Evolutionary conservation across 2,888 invertebrate genomes (phyloP).

Genomic region (Trachelus stipa): DNA sequence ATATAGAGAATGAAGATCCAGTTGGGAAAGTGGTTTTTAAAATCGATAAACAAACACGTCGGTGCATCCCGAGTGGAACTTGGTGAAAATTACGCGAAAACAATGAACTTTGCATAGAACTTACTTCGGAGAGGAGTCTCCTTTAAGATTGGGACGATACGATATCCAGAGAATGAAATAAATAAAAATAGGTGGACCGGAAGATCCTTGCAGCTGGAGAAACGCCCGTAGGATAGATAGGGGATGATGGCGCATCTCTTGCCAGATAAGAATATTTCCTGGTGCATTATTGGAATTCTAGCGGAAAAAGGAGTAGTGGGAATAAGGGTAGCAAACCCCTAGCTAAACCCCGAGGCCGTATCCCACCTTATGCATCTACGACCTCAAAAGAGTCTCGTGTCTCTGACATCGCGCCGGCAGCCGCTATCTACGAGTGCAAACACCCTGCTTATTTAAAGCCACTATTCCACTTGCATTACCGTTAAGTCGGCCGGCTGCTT

Average conservation of each 20-base stretch:
- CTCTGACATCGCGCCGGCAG: slow-evolving; percentile 22
- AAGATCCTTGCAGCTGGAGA: background rate
- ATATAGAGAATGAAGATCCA: background rate
- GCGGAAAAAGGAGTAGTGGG: background rate
- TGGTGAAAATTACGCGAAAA: background rate
- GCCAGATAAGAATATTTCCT: background rate
- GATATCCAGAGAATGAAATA: background rate
- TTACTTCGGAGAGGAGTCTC: background rate
- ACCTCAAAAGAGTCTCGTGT: slow-evolving; percentile 40
- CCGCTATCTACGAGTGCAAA: slow-evolving; percentile 47
- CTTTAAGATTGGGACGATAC: background rate
- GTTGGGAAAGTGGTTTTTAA: background rate
- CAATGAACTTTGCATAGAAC: background rate
- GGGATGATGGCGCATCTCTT: background rate
- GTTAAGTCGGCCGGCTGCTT: slow-evolving; percentile 46
- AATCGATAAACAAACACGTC: background rate
- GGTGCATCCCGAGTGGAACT: background rate
- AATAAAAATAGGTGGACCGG: background rate
- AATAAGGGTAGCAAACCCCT: background rate
- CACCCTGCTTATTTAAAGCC: slow-evolving; percentile 56
- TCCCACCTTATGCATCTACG: slow-evolving; percentile 26
- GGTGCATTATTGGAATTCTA: background rate
- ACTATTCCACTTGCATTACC: slow-evolving; percentile 40
- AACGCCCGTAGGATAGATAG: background rate
- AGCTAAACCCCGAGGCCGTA: background rate